Evolutionary conservation across 2,113 vertebrate genomes (phyloP).

Genomic region (Anhinga rufa): DNA sequence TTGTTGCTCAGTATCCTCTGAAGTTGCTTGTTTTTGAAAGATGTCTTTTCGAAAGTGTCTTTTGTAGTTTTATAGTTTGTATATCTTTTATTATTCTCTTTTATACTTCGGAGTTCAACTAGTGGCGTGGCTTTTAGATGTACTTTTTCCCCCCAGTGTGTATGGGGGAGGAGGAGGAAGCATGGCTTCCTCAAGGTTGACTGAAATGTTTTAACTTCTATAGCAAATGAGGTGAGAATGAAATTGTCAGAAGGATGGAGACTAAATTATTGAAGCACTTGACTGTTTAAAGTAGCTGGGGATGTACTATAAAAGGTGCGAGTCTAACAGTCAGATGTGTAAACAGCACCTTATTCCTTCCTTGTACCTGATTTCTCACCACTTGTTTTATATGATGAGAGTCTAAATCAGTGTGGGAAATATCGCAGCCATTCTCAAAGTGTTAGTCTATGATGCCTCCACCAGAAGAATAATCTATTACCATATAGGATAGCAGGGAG

Average conservation of each 20-base stretch:
- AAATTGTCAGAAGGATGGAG: constrained; percentile 66
- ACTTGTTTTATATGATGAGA: constrained; percentile 31
- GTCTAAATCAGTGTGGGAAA: constrained; percentile 31
- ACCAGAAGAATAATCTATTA: constrained; percentile 29
- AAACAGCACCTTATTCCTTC: constrained; percentile 39
- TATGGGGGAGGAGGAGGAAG: neutral
- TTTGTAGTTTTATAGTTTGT: neutral
- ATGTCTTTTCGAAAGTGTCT: neutral
- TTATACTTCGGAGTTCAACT: neutral
- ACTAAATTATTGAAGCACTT: constrained; percentile 51
- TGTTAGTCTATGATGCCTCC: constrained; percentile 14
- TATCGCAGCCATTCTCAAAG: neutral
- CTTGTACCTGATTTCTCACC: constrained; percentile 52
- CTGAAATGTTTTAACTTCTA: constrained; percentile 66
- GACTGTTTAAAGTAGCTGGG: constrained; percentile 47
- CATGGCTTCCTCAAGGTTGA: constrained; percentile 48
- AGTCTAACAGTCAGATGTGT: constrained; percentile 60
- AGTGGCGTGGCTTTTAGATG: neutral
- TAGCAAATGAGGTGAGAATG: constrained; percentile 71
- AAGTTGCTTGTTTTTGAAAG: neutral
- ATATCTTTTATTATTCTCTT: neutral
- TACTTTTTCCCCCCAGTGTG: neutral
- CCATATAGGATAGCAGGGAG: neutral
- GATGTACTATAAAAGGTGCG: constrained; percentile 48
- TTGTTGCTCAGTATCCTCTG: neutral